Evolutionary conservation across 2,888 invertebrate genomes (phyloP).

Genomic region (Euzophera pinguis): DNA sequence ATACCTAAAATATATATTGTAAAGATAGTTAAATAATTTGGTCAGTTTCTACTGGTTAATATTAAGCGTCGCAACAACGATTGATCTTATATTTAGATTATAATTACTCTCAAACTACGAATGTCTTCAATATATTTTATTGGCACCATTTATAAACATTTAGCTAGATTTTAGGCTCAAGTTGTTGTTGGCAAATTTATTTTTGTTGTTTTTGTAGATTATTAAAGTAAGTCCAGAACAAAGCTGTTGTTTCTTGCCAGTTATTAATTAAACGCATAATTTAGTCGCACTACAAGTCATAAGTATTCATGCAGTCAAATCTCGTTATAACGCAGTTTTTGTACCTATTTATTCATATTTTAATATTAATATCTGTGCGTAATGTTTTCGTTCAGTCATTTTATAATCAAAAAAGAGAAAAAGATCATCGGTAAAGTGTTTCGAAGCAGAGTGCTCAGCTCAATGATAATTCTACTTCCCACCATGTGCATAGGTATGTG

Average conservation of each 20-base stretch:
- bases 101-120: constrained; percentile 29
- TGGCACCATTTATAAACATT: constrained; percentile 57
- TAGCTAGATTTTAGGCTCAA: constrained; percentile 53
- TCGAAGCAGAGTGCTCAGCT: constrained; percentile 21
- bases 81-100: constrained; percentile 55
- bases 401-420: constrained; percentile 49
- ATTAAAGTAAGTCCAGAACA: constrained; percentile 24
- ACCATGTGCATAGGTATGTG: constrained; percentile 37
- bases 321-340: constrained; percentile 75
- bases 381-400: constrained; percentile 11
- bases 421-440: constrained; percentile 46
- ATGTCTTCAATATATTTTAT: constrained; percentile 61
- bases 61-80: constrained; percentile 66
- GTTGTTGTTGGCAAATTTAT: constrained; percentile 40
- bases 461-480: constrained; percentile 23
- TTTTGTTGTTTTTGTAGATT: constrained; percentile 37
- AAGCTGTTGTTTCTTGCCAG: constrained; percentile 28
- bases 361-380: neutral
- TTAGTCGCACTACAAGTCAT: constrained; percentile 38
- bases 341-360: neutral
- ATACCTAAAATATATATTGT: constrained; percentile 40
- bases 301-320: constrained; percentile 80
- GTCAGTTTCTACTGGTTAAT: constrained; percentile 33
- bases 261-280: constrained; percentile 29
- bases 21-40: constrained; percentile 36